A percentile compares a stretch with the other conserved stretches of the same genome.
phyloP scores from a whole-genome alignment of 1,140 invertebrate genomes.

The Belonocnema kinseyi region DNA sequence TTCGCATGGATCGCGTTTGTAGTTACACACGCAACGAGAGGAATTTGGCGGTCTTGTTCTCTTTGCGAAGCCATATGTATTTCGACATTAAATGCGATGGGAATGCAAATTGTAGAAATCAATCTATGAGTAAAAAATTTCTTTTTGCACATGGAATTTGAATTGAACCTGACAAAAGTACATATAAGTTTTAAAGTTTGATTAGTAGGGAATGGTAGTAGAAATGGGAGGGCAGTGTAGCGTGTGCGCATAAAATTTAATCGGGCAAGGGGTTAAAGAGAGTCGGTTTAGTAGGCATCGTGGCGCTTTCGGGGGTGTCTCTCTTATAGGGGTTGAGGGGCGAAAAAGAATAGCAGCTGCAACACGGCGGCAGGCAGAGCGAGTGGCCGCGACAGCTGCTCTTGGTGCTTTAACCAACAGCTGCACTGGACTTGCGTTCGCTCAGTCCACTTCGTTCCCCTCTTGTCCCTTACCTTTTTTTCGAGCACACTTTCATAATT shows the following conservation, averaged over 20 bases:
- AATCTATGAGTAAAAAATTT: too few relatives aligned
- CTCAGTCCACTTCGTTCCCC: conserved; percentile 60
- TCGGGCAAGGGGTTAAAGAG: conserved; percentile 22
- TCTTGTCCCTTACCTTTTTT: conserved; percentile 48
- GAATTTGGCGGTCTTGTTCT: background rate
- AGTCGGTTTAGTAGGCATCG: conserved; percentile 12
- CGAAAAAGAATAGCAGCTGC: conserved; percentile 60
- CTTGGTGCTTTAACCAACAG: conserved; percentile 70
- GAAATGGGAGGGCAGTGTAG: background rate
- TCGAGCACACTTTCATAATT: conserved; percentile 30
- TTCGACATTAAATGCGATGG: too few relatives aligned
- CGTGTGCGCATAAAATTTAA: background rate
- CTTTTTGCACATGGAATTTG: too few relatives aligned
- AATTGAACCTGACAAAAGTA: too few relatives aligned
- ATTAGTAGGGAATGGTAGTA: background rate
- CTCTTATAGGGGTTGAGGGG: conserved; percentile 62
- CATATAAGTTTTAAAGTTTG: background rate
- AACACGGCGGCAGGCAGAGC: conserved; percentile 47
- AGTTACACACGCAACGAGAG: conserved; percentile 17
- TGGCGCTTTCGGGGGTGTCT: conserved; percentile 58
- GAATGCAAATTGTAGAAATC: too few relatives aligned
- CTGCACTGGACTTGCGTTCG: conserved; percentile 58
- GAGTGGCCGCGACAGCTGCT: conserved; percentile 63
- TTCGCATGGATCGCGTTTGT: conserved; percentile 18
- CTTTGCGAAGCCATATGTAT: background rate